Percentiles rank a stretch among this genome's conserved stretches.
Conservation (phyloP, 2,888 invertebrate genomes). For the Cosmopolites sordidus region DNA sequence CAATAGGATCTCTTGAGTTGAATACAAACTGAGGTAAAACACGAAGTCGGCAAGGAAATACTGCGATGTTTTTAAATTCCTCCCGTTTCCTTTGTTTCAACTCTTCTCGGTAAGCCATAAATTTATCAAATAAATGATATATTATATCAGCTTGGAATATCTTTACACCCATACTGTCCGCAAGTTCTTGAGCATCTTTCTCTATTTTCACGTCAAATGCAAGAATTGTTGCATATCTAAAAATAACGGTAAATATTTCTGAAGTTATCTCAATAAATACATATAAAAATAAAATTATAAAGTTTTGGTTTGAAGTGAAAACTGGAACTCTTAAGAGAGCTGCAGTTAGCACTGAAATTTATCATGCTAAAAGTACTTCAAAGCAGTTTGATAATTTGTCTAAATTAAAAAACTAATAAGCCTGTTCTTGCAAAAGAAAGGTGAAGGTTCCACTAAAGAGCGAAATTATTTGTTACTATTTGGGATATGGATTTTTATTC, state of each 20-base stretch:
- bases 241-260: no score
- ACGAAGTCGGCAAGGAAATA: constrained; percentile 95
- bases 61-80: constrained; percentile 93
- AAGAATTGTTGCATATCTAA: constrained; percentile 89
- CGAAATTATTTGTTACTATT: no score
- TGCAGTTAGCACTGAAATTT: background rate
- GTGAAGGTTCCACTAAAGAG: no score
- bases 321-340: background rate
- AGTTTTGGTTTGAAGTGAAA: background rate
- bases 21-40: constrained; percentile 87
- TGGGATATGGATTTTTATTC: no score
- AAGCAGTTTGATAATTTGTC: no score
- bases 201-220: constrained; percentile 99
- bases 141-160: constrained; percentile 99
- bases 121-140: constrained; percentile 98
- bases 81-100: constrained; percentile 86
- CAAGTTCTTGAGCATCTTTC: constrained; percentile 95
- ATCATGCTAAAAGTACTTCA: background rate
- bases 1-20: constrained; percentile 98
- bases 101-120: constrained; percentile 88
- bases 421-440: no score
- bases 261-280: no score
- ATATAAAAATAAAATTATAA: background rate
- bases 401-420: no score
- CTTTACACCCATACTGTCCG: constrained; percentile 88